Conservation (phyloP, 1,140 invertebrate genomes). For the Drosophila melanogaster region DNA sequence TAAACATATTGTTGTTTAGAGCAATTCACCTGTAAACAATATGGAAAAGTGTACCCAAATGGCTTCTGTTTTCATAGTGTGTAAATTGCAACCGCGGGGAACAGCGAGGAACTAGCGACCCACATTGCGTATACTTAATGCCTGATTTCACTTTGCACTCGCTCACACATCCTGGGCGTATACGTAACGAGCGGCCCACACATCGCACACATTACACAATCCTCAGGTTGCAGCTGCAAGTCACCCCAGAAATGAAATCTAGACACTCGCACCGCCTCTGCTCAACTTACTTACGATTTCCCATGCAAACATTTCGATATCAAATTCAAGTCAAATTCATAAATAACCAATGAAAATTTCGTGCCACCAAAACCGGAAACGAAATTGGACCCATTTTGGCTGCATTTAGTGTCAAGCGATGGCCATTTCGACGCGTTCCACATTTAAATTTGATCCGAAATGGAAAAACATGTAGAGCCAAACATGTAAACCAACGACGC, state of each 20-base stretch:
- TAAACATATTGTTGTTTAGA: slow-evolving; percentile 59
- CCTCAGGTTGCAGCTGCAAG: slow-evolving; percentile 34
- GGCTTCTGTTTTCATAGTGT: slow-evolving; percentile 31
- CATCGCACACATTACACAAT: slow-evolving; percentile 34
- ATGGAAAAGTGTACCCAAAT: slow-evolving; percentile 33
- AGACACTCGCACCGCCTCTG: slow-evolving; percentile 29
- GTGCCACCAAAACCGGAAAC: slow-evolving; percentile 64
- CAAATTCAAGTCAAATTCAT: slow-evolving; percentile 30
- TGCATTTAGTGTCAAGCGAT: slow-evolving; percentile 72
- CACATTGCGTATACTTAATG: slow-evolving; percentile 64
- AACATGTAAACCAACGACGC: slow-evolving; percentile 9
- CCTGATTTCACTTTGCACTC: slow-evolving; percentile 17
- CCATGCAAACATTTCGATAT: slow-evolving; percentile 6
- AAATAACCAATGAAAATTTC: slow-evolving; percentile 52
- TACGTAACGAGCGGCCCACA: slow-evolving; percentile 43
- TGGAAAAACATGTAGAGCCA: slow-evolving; percentile 55
- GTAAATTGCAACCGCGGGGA: slow-evolving; percentile 34
- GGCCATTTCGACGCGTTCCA: slow-evolving; percentile 67
- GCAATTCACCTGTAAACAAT: slow-evolving; percentile 58
- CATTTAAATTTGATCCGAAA: slow-evolving; percentile 54
- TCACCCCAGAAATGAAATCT: slow-evolving; percentile 23
- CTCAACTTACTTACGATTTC: slow-evolving; percentile 12
- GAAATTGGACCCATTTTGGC: slow-evolving; percentile 61
- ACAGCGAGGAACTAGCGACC: slow-evolving; percentile 7
- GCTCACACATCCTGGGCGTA: slow-evolving; percentile 40